Conservation (phyloP, 1,140 invertebrate species). For the Eupeodes corollae region DNA sequence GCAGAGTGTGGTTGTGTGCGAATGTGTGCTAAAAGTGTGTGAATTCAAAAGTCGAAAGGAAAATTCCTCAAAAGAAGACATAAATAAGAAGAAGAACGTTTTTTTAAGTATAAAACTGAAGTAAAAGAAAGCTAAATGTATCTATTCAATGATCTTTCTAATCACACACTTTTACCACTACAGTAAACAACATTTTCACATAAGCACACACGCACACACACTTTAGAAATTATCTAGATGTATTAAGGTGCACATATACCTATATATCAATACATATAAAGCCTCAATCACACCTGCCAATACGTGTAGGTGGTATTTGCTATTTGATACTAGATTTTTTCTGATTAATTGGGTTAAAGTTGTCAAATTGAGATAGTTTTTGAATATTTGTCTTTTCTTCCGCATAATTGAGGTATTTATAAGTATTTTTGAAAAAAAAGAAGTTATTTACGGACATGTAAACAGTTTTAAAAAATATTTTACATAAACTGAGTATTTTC, state of each 20-base stretch:
- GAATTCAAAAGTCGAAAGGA: not conserved
- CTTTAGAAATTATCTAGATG: not conserved
- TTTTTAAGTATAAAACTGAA: not conserved
- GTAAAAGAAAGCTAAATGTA: not conserved
- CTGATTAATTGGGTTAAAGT: too few relatives aligned
- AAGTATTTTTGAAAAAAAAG: too few relatives aligned
- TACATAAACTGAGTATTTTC: too few relatives aligned
- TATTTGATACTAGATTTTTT: conserved; percentile 3
- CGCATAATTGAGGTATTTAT: too few relatives aligned
- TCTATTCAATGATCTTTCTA: too few relatives aligned
- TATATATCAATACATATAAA: not conserved
- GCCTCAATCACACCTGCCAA: not conserved
- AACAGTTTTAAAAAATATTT: too few relatives aligned
- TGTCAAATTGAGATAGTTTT: too few relatives aligned
- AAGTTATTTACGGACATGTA: too few relatives aligned
- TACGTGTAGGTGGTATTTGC: not conserved
- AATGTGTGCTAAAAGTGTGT: not conserved
- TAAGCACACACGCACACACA: conserved; percentile 3
- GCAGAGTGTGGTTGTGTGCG: not conserved
- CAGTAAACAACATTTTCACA: conserved; percentile 1
- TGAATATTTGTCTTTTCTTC: too few relatives aligned
- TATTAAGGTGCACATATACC: not conserved
- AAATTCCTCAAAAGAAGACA: not conserved
- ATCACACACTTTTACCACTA: not conserved
- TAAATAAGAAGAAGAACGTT: not conserved